phyloP scores from a whole-genome alignment of 2,113 vertebrate genomes.

The Brachypodius melanocephalos region DNA sequence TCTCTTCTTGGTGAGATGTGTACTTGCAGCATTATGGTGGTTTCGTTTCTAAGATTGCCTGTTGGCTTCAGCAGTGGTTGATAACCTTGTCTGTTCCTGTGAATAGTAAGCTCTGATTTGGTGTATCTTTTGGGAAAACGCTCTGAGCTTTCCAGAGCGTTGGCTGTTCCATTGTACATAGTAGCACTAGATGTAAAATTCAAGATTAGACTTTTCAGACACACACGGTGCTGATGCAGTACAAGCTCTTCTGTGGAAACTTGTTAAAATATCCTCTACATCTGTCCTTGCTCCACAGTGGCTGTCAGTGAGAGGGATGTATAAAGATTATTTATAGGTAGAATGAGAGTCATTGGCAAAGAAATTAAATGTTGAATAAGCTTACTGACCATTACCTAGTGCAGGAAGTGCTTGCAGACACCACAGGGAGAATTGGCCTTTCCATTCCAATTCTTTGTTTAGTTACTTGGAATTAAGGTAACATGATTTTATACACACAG shows the following conservation, averaged over 20 bases:
- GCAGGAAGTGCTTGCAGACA: background rate
- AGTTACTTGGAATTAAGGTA: background rate
- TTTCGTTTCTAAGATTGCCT: background rate
- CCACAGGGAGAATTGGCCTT: background rate
- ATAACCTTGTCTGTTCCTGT: background rate
- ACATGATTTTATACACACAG: constrained; percentile 12
- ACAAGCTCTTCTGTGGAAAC: background rate
- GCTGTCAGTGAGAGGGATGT: background rate
- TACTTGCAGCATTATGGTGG: background rate
- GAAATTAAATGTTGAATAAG: background rate
- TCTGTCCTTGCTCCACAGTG: background rate
- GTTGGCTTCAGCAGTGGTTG: background rate
- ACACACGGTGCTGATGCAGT: background rate
- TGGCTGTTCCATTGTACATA: background rate
- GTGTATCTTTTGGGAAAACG: background rate
- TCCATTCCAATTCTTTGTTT: background rate
- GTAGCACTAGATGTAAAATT: background rate
- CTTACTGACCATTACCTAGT: background rate
- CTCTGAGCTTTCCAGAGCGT: background rate
- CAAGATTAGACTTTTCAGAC: background rate
- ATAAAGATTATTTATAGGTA: background rate
- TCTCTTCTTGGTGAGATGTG: background rate
- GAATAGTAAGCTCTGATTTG: background rate
- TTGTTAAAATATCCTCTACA: background rate
- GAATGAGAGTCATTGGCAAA: background rate